Evolutionary conservation across 2,113 vertebrate species (phyloP).

Genomic region (Tyto alba): DNA sequence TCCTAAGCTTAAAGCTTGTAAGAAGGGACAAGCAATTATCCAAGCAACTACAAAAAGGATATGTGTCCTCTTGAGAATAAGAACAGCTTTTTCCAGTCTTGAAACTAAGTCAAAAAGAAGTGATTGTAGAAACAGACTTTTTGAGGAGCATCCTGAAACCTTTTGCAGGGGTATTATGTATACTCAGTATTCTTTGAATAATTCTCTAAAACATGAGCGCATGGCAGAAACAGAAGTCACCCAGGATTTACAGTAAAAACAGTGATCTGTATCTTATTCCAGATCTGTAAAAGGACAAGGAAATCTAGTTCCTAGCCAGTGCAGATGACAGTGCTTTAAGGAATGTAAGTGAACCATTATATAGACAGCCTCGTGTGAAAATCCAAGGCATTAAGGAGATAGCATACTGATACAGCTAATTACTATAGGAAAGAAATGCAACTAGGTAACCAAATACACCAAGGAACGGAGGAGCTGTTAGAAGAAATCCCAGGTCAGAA

Average conservation of each 20-base stretch:
- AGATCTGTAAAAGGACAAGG: neutral
- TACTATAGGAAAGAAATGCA: neutral
- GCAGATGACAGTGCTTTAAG: neutral
- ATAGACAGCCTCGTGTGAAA: neutral
- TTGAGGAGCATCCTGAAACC: neutral
- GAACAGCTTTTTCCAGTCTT: neutral
- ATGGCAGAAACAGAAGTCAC: neutral
- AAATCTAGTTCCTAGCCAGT: neutral
- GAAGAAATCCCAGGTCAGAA: neutral
- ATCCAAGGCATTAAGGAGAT: neutral
- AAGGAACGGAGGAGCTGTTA: neutral
- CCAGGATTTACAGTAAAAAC: neutral
- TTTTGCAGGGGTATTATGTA: neutral
- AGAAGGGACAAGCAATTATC: neutral
- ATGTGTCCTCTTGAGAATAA: neutral
- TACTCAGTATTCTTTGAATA: neutral
- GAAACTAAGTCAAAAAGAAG: neutral
- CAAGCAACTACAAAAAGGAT: neutral
- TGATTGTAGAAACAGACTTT: neutral
- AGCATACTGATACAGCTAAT: neutral
- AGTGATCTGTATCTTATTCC: neutral
- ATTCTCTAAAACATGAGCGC: neutral
- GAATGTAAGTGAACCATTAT: neutral
- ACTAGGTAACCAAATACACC: neutral
- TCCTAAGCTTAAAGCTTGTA: neutral